These are phyloP conservation scores for Falco berigora DNA, from an alignment of 2,797 vertebrate genomes.

Conservation along the genomic window DNA sequence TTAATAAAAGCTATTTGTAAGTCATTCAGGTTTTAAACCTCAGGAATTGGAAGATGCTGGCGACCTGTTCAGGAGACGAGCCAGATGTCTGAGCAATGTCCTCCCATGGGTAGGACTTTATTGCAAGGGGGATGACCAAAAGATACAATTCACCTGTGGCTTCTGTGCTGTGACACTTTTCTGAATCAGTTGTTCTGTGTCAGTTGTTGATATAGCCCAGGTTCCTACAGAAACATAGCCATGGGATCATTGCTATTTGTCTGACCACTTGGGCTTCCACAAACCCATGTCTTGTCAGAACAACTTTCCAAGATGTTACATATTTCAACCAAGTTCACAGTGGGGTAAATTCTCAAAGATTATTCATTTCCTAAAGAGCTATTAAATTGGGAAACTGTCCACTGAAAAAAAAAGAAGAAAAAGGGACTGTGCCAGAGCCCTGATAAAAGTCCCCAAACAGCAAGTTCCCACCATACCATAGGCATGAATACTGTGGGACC, in stretches of 20 bases:
- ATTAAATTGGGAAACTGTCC: neutral
- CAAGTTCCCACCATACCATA: neutral
- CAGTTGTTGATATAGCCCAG: neutral
- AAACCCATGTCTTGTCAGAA: neutral
- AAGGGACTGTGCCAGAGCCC: neutral
- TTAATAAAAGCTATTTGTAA: neutral
- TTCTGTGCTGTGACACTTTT: neutral
- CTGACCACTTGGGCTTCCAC: rapidly evolving
- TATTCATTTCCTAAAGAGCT: neutral
- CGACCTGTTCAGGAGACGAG: neutral
- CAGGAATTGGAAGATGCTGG: neutral
- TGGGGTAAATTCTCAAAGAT: neutral
- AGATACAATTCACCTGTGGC: neutral
- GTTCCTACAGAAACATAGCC: neutral
- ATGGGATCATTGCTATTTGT: neutral
- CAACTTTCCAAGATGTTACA: neutral
- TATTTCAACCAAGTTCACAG: neutral
- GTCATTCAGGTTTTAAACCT: neutral
- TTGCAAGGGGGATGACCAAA: neutral
- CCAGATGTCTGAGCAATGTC: neutral
- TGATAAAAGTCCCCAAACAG: neutral
- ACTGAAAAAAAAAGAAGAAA: neutral
- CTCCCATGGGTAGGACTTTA: neutral
- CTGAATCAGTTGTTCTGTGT: neutral
- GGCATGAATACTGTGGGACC: neutral